phyloP scores from a whole-genome alignment of 2,113 vertebrate species.

The Halichoerus grypus region DNA sequence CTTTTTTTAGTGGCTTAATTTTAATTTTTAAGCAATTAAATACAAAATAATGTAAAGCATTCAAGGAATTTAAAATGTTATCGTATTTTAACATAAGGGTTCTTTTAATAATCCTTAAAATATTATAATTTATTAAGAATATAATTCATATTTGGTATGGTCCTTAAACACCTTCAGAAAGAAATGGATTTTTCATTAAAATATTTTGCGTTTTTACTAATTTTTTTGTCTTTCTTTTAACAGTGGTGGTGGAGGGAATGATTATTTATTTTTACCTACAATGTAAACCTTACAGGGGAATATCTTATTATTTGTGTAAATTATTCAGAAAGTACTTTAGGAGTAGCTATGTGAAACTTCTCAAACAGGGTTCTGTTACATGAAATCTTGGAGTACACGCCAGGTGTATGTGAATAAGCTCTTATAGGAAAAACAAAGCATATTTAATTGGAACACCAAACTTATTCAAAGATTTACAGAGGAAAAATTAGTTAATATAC shows the following conservation, averaged over 20 bases:
- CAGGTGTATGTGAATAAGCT: neutral
- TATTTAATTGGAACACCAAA: neutral
- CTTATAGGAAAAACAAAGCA: neutral
- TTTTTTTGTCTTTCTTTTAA: neutral
- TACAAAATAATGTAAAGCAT: neutral
- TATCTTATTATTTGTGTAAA: neutral
- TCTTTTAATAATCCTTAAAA: neutral
- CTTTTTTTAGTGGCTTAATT: neutral
- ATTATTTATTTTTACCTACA: conserved; percentile 19
- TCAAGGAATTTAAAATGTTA: neutral
- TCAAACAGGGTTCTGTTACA: neutral
- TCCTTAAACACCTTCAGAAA: neutral
- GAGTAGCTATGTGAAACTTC: neutral
- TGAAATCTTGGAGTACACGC: neutral
- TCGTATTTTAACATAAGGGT: neutral
- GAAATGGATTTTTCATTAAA: neutral
- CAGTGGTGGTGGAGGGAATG: neutral
- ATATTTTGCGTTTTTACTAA: neutral
- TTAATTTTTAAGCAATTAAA: neutral
- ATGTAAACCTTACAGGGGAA: neutral
- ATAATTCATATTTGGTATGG: neutral
- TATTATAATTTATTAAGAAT: neutral
- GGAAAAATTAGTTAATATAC: neutral
- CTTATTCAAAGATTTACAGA: neutral
- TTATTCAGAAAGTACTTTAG: neutral